phyloP scores from a whole-genome alignment of 1,140 invertebrate species.

The Lordiphosa mommai region DNA sequence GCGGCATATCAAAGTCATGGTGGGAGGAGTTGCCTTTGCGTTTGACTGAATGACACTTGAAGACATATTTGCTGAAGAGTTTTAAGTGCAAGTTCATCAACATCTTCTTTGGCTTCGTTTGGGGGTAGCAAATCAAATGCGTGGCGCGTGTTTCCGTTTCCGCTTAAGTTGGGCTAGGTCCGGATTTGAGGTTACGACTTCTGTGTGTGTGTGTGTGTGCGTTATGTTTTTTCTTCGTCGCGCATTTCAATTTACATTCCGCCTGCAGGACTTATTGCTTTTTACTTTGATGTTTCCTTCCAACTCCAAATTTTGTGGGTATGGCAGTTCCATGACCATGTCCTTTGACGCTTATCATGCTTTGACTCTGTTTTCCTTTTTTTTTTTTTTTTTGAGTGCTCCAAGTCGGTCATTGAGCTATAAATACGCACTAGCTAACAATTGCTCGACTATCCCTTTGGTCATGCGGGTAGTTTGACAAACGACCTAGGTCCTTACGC shows the following conservation, averaged over 20 bases:
- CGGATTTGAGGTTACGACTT: slow-evolving; percentile 10
- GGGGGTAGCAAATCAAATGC: slow-evolving; percentile 62
- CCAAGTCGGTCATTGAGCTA: slow-evolving; percentile 34
- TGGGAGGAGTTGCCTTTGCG: slow-evolving; percentile 15
- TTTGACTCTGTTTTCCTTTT: slow-evolving; percentile 14
- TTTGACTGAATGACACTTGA: slow-evolving; percentile 37
- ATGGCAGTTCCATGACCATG: slow-evolving; percentile 16
- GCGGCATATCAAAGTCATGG: slow-evolving; percentile 43
- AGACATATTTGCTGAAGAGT: slow-evolving; percentile 56
- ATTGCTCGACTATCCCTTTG: slow-evolving; percentile 14
- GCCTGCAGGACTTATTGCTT: slow-evolving; percentile 68
- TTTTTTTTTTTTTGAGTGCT: slow-evolving; percentile 25
- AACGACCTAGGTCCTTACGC: slow-evolving; percentile 13
- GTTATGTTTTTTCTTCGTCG: slow-evolving; percentile 13
- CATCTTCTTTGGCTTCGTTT: not conserved
- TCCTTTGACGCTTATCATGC: slow-evolving; percentile 66
- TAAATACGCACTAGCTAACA: slow-evolving; percentile 41
- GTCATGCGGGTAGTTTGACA: slow-evolving; percentile 1
- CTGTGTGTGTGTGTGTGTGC: not conserved
- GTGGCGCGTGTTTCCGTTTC: slow-evolving; percentile 57
- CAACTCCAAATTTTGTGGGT: not conserved
- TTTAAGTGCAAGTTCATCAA: slow-evolving; percentile 53
- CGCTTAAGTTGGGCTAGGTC: slow-evolving; percentile 50
- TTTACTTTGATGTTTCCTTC: slow-evolving; percentile 60
- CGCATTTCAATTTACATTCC: slow-evolving; percentile 67